phyloP scores from a whole-genome alignment of 2,888 invertebrate species.

The Anarsia innoxiella region DNA sequence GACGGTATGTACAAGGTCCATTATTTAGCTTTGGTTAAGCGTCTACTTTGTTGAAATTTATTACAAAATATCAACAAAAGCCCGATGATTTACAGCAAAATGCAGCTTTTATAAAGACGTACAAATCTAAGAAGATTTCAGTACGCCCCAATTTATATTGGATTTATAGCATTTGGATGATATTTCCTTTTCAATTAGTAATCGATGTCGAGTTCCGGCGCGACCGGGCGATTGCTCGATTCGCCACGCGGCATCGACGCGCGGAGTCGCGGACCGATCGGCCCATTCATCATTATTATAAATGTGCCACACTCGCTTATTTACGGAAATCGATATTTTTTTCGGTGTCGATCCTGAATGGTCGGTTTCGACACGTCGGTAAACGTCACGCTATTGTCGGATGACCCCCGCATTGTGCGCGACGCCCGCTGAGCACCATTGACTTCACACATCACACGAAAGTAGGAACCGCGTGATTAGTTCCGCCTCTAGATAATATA shows the following conservation, averaged over 20 bases:
- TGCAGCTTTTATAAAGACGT: slow-evolving; percentile 47
- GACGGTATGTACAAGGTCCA: too few species aligned
- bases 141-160: slow-evolving; percentile 58
- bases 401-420: slow-evolving; percentile 61
- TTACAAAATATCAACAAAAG: too few species aligned
- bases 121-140: too few species aligned
- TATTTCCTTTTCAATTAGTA: slow-evolving; percentile 70
- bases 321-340: slow-evolving; percentile 76
- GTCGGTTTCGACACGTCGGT: slow-evolving; percentile 64
- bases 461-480: slow-evolving; percentile 52
- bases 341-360: slow-evolving; percentile 69
- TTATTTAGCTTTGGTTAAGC: too few species aligned
- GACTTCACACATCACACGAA: slow-evolving; percentile 34
- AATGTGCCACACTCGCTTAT: slow-evolving; percentile 74
- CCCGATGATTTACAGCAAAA: too few species aligned
- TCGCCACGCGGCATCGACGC: slow-evolving; percentile 65
- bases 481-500: slow-evolving; percentile 58
- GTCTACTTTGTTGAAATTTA: too few species aligned
- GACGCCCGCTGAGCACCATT: slow-evolving; percentile 51
- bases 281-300: slow-evolving; percentile 74
- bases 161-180: slow-evolving; percentile 62
- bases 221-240: slow-evolving; percentile 57
- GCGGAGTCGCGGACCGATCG: slow-evolving; percentile 55
- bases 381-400: slow-evolving; percentile 67
- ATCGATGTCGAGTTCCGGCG: slow-evolving; percentile 41